Conservation (phyloP, 2,797 vertebrate genomes). For the Pelochelys cantorii region DNA sequence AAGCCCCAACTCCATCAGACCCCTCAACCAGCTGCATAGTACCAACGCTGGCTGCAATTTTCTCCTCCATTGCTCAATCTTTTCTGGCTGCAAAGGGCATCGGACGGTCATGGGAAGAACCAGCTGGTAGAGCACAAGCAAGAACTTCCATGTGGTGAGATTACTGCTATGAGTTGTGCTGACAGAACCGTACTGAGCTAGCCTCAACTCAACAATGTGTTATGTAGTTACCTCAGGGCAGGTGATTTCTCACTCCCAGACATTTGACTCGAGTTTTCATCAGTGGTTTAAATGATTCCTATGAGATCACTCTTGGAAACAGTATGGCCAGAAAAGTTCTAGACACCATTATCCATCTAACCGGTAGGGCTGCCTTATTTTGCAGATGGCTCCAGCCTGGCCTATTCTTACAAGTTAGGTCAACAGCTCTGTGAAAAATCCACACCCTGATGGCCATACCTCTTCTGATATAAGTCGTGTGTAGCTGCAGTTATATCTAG, state of each 20-base stretch:
- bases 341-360: neutral
- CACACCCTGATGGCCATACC: rapidly evolving
- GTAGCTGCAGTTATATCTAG: neutral
- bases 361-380: neutral
- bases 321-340: neutral
- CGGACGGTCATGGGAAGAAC: neutral
- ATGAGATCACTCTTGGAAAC: neutral
- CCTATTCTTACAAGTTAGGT: neutral
- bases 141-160: too few species aligned
- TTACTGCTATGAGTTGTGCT: too few species aligned
- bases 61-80: too few species aligned
- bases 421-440: neutral
- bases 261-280: neutral
- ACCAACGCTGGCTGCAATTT: neutral
- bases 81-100: neutral
- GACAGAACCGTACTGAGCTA: too few species aligned
- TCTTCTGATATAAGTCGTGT: neutral
- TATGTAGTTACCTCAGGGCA: neutral
- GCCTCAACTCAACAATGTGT: rapidly evolving
- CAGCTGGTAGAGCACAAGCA: neutral
- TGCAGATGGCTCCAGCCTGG: neutral
- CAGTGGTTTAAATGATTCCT: neutral
- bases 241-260: neutral
- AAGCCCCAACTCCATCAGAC: too few species aligned
- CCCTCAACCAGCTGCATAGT: neutral